These are phyloP conservation scores for Morone chrysops DNA, from an alignment of 2,113 vertebrate genomes.

Conservation along the genomic window DNA sequence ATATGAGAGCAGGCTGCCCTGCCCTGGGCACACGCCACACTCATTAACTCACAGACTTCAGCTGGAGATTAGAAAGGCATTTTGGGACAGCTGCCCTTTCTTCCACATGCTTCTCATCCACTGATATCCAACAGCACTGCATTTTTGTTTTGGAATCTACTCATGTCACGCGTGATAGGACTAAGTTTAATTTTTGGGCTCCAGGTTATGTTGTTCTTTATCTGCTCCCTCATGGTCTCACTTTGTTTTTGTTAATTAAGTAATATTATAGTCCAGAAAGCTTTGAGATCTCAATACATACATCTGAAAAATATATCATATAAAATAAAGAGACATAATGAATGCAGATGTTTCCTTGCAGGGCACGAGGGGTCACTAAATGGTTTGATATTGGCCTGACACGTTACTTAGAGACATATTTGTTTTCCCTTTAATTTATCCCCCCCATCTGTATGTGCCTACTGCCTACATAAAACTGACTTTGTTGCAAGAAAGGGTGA, in stretches of 20 bases:
- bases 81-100: constrained; percentile 75
- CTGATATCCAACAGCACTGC: constrained; percentile 45
- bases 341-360: not conserved
- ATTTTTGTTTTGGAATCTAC: constrained; percentile 33
- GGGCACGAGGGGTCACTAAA: not conserved
- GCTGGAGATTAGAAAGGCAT: constrained; percentile 78
- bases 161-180: not conserved
- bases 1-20: constrained; percentile 68
- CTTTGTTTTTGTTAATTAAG: not conserved
- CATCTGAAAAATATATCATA: not conserved
- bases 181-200: not conserved
- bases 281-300: not conserved
- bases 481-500: not conserved
- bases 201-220: not conserved
- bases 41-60: constrained; percentile 73
- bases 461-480: too few species aligned
- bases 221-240: not conserved
- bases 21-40: constrained; percentile 68
- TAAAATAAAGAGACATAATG: not conserved
- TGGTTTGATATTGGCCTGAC: not conserved
- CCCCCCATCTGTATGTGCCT: not conserved
- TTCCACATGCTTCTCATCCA: constrained; percentile 62
- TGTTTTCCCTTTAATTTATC: constrained; percentile 3
- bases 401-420: not conserved
- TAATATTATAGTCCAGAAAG: not conserved